Evolutionary conservation across 2,888 invertebrate species (phyloP).

Genomic region (Neoscelio sp.): DNA sequence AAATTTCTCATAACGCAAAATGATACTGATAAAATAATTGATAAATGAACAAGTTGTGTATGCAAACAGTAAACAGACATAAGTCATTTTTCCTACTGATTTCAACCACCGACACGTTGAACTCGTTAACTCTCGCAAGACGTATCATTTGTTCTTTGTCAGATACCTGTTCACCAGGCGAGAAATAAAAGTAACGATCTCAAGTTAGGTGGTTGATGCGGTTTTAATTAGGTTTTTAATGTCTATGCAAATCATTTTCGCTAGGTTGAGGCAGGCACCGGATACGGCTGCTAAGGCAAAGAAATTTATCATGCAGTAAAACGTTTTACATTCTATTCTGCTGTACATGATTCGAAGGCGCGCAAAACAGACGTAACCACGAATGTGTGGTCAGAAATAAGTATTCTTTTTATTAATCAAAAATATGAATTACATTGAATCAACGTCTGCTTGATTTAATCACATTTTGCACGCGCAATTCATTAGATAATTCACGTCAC

Average conservation of each 20-base stretch:
- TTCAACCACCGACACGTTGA: background rate
- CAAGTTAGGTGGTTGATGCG: conserved; percentile 36
- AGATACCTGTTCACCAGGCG: background rate
- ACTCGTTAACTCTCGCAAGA: conserved; percentile 34
- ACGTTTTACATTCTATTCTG: conserved; percentile 49
- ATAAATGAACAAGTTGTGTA: too few relatives aligned
- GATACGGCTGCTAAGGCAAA: conserved; percentile 29
- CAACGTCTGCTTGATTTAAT: too few relatives aligned
- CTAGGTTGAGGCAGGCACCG: background rate
- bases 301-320: conserved; percentile 69
- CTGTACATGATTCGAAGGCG: conserved; percentile 8
- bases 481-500: conserved; percentile 20
- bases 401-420: conserved; percentile 41
- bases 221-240: conserved; percentile 63
- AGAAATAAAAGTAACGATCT: conserved; percentile 39
- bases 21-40: too few relatives aligned
- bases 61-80: background rate
- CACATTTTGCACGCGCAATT: too few relatives aligned
- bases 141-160: conserved; percentile 36
- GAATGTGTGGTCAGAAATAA: too few relatives aligned
- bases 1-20: too few relatives aligned
- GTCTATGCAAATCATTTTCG: conserved; percentile 57
- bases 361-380: conserved; percentile 39
- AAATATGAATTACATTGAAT: too few relatives aligned
- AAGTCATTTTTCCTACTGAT: background rate